Evolutionary conservation across 2,888 invertebrate species (phyloP).

Genomic region (Dryobota labecula): DNA sequence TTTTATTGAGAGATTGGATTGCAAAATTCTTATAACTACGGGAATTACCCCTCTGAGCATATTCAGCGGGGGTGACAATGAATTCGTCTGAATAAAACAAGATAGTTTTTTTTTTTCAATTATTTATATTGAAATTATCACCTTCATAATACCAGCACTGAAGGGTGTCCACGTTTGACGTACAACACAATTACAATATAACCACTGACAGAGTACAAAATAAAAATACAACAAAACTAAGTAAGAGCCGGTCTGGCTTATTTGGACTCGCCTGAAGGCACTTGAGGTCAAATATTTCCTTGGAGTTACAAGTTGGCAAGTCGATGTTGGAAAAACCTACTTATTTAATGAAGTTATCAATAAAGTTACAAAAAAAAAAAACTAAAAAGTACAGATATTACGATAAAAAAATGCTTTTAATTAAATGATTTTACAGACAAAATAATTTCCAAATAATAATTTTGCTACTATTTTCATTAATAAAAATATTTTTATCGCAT

Average conservation of each 20-base stretch:
- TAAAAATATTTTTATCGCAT: conserved; percentile 22
- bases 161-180: conserved; percentile 89
- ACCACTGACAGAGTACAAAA: conserved; percentile 75
- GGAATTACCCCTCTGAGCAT: background rate
- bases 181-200: conserved; percentile 87
- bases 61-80: background rate
- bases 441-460: conserved; percentile 28
- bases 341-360: conserved; percentile 14
- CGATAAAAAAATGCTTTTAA: background rate
- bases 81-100: conserved; percentile 65
- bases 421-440: conserved; percentile 9
- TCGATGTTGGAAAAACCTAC: conserved; percentile 63
- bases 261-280: conserved; percentile 88
- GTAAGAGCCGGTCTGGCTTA: conserved; percentile 79
- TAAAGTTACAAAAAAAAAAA: conserved; percentile 10
- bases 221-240: conserved; percentile 67
- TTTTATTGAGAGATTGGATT: background rate
- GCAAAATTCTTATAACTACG: background rate
- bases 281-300: conserved; percentile 84
- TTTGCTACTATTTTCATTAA: conserved; percentile 17
- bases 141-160: conserved; percentile 87
- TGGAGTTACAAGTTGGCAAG: conserved; percentile 82
- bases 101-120: conserved; percentile 75
- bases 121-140: conserved; percentile 89
- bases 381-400: background rate